Conservation (phyloP, 2,113 vertebrate species). For the Antechinus flavipes region DNA sequence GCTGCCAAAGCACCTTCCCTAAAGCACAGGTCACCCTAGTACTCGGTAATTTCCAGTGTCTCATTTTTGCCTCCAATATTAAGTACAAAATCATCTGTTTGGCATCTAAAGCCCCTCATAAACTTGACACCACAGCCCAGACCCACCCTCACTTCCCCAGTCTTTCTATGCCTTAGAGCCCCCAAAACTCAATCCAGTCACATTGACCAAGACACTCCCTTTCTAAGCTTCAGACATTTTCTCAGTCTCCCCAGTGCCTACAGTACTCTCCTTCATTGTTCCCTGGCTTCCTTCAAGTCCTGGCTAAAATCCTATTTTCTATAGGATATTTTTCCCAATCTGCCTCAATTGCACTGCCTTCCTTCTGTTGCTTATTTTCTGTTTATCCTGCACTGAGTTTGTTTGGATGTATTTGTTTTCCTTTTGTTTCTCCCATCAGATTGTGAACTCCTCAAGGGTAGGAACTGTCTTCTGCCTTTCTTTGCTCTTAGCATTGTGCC, state of each 20-base stretch:
- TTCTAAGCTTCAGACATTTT: too few species aligned
- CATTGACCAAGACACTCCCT: not conserved
- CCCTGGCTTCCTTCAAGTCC: not conserved
- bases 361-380: not conserved
- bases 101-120: too few species aligned
- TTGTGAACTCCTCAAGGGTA: too few species aligned
- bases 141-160: too few species aligned
- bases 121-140: too few species aligned
- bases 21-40: too few species aligned
- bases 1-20: too few species aligned
- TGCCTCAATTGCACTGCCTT: not conserved
- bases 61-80: too few species aligned
- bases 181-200: not conserved
- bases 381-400: not conserved
- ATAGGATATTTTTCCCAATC: not conserved
- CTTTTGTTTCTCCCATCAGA: not conserved
- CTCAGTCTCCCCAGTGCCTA: not conserved
- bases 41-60: too few species aligned
- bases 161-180: too few species aligned
- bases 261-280: too few species aligned
- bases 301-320: not conserved
- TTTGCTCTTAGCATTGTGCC: not conserved
- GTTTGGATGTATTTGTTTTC: not conserved
- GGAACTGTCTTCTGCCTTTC: not conserved
- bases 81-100: too few species aligned